Conservation (phyloP, 2,888 invertebrate species). For the Macrosiphum euphorbiae region DNA sequence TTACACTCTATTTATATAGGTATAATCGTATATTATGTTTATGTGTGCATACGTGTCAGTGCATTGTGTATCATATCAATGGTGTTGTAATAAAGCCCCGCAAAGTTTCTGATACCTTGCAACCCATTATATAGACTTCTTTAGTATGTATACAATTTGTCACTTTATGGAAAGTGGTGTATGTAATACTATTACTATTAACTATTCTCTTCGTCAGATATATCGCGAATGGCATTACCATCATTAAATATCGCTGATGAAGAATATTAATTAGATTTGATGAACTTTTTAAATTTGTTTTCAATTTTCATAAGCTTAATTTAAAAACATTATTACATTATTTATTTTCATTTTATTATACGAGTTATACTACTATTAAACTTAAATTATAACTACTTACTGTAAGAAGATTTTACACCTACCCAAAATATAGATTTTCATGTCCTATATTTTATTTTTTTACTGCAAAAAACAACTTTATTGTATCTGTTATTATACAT, state of each 20-base stretch:
- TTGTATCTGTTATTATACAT: not conserved
- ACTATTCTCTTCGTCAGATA: not conserved
- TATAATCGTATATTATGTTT: too few species aligned
- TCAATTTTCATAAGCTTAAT: too few species aligned
- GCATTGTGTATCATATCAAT: not conserved
- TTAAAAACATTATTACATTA: too few species aligned
- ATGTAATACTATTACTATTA: too few species aligned
- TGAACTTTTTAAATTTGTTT: too few species aligned
- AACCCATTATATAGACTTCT: not conserved
- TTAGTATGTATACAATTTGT: not conserved
- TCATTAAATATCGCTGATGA: not conserved
- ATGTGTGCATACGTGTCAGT: too few species aligned
- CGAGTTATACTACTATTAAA: too few species aligned
- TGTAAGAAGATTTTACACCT: not conserved
- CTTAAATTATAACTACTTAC: too few species aligned
- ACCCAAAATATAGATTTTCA: not conserved
- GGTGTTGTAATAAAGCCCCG: not conserved
- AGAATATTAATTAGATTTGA: too few species aligned
- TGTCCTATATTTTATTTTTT: not conserved
- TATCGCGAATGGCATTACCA: not conserved
- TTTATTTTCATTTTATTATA: not conserved
- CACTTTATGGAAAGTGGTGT: not conserved
- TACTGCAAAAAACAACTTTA: not conserved
- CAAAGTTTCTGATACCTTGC: not conserved
- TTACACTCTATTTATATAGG: too few species aligned